Conservation (phyloP, 2,797 vertebrate species). For the Characodon lateralis region DNA sequence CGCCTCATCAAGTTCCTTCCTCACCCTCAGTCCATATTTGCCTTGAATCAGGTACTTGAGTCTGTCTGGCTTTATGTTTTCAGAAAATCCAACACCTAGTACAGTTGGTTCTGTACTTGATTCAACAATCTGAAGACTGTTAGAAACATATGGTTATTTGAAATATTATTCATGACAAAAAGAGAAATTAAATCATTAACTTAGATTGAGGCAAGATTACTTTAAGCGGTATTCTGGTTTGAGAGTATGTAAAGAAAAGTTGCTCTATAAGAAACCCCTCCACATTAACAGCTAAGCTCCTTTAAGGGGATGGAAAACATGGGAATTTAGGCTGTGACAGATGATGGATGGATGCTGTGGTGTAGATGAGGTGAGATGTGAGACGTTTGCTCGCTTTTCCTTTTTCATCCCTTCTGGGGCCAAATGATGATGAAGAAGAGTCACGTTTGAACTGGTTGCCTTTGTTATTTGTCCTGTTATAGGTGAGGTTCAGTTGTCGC, state of each 20-base stretch:
- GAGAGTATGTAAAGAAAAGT: slow-evolving; percentile 47
- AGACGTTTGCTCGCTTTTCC: slow-evolving; percentile 65
- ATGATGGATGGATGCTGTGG: slow-evolving; percentile 77
- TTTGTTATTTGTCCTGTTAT: slow-evolving; percentile 65
- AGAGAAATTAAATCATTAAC: slow-evolving; percentile 47
- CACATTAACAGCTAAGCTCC: slow-evolving; percentile 52
- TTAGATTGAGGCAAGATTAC: slow-evolving; percentile 37
- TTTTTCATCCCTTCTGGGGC: slow-evolving; percentile 66
- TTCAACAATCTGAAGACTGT: slow-evolving; percentile 25
- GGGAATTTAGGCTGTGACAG: slow-evolving; percentile 70
- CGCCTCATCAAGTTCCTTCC: slow-evolving; percentile 11
- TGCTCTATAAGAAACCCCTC: slow-evolving; percentile 48
- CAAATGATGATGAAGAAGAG: slow-evolving; percentile 80
- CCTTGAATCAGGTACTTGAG: slow-evolving; percentile 34
- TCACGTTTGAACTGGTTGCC: slow-evolving; percentile 63
- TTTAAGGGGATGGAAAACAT: slow-evolving; percentile 53
- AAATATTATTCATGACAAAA: slow-evolving; percentile 54
- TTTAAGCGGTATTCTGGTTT: slow-evolving; percentile 37
- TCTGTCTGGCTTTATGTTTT: slow-evolving; percentile 27
- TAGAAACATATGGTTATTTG: slow-evolving; percentile 47
- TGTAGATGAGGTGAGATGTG: slow-evolving; percentile 80
- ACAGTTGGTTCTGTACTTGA: slow-evolving; percentile 31
- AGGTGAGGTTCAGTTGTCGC: slow-evolving; percentile 62
- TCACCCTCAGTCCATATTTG: slow-evolving; percentile 30
- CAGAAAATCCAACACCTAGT: slow-evolving; percentile 29